Evolutionary conservation across 2,113 vertebrate genomes (phyloP), one percentile per base, ranked within the genome.

Genomic region (Alligator mississippiensis): DNA sequence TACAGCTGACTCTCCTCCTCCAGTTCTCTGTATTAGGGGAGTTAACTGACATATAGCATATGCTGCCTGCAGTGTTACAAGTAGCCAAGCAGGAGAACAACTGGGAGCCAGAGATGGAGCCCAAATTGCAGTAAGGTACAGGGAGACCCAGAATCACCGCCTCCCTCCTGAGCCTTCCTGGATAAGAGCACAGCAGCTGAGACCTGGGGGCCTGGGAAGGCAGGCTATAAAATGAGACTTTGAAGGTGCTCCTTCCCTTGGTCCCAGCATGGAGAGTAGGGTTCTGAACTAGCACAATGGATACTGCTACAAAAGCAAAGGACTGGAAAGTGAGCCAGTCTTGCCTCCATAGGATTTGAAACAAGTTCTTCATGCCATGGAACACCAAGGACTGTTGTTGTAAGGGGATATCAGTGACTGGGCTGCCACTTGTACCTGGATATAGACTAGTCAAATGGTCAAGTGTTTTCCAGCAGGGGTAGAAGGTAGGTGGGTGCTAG

Each of bases 41-140:
- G 0, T 0, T 1, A 4, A 5, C 0, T 6, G 12, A 68, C 19
- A 9, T 9, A 1, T 6, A 17, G 60, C 1, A 2, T 34, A 4
- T 5, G 30, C 6, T 34, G 80, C 79, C 3, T 4, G 12, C 59
- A 59, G 58, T 0, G 9, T 55, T 68, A 64, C 27, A 14, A 1
- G 0, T 28, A 62, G 63, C 54, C 1, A 5, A 34, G 34, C 63
- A 6, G 7, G 1, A 11, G 63, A 15, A 66, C 2, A 0, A 0
- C 2, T 2, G 55, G 19, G 11, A 38, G 8, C 5, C 0, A 3
- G 19, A 28, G 18, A 24, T 25, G 47, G 70, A 72, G 6, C 1
- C 11, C 34, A 72, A 38, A 11, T 24, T 14, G 34, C 70, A 47
- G 34, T 74, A 11, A 47, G 34, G 34, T 24, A 13, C 70, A 24